Percentiles rank a stretch among this genome's conserved stretches.
phyloP scores from a whole-genome alignment of 2,888 invertebrate species.

The Acronicta leporina region DNA sequence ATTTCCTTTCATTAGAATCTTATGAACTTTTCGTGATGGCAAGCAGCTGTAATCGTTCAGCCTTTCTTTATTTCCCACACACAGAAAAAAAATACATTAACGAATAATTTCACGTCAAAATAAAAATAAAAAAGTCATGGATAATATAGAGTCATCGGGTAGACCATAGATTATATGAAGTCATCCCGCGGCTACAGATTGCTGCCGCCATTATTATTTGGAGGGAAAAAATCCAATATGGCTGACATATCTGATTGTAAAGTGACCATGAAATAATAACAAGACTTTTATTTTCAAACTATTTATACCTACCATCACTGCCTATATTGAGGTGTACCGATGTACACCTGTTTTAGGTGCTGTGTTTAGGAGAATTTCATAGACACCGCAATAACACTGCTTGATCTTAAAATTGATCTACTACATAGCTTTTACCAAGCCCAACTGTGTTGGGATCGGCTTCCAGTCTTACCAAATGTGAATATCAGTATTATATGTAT shows the following conservation, averaged over 20 bases:
- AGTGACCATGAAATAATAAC: slow-evolving; percentile 57
- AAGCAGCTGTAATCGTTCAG: slow-evolving; percentile 28
- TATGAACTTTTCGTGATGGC: slow-evolving; percentile 19
- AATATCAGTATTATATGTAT: too few relatives aligned
- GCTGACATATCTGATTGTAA: slow-evolving; percentile 68
- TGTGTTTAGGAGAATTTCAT: too few relatives aligned
- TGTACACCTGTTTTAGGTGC: too few relatives aligned
- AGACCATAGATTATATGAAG: slow-evolving; percentile 85
- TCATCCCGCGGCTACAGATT: slow-evolving; percentile 81
- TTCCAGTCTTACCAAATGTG: too few relatives aligned
- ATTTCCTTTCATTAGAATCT: slow-evolving; percentile 14
- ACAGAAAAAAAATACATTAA: slow-evolving; percentile 54
- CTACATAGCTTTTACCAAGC: too few relatives aligned
- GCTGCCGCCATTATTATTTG: slow-evolving; percentile 75
- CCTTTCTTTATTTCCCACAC: slow-evolving; percentile 52
- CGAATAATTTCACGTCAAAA: slow-evolving; percentile 64
- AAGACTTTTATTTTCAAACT: not conserved
- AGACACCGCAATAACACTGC: too few relatives aligned
- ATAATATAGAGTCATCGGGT: slow-evolving; percentile 85
- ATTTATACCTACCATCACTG: too few relatives aligned
- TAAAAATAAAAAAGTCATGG: slow-evolving; percentile 71
- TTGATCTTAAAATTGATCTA: too few relatives aligned
- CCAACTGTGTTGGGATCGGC: too few relatives aligned
- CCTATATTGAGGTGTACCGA: too few relatives aligned
- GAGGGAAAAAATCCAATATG: slow-evolving; percentile 78